A percentile compares a stretch with the other conserved stretches of the same genome.
These are phyloP conservation scores for Leucoptera coffeella DNA, from an alignment of 2,888 invertebrate genomes.

Conservation along the genomic window DNA sequence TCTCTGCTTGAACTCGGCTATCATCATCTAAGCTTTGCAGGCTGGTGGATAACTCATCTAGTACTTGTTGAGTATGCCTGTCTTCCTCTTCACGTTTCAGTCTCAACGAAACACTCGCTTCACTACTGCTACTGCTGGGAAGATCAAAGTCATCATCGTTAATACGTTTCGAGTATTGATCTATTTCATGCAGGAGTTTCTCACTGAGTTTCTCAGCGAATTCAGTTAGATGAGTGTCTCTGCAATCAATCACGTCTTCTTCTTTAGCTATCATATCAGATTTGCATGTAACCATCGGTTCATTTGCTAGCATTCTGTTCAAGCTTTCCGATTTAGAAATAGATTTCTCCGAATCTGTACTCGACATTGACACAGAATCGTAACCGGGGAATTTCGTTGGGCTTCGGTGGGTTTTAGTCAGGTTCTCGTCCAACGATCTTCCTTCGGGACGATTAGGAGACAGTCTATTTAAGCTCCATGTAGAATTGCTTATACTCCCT, in stretches of 20 bases:
- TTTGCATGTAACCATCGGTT: conserved; percentile 44
- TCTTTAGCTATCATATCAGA: conserved; percentile 41
- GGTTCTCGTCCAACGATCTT: conserved; percentile 38
- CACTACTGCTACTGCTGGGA: conserved; percentile 44
- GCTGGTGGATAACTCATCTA: conserved; percentile 41
- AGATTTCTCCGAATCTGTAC: conserved; percentile 45
- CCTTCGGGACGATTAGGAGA: conserved; percentile 46
- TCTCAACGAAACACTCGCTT: conserved; percentile 45
- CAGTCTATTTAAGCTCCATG: conserved; percentile 43
- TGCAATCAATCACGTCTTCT: conserved; percentile 52
- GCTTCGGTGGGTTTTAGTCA: conserved; percentile 36
- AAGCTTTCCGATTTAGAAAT: conserved; percentile 49
- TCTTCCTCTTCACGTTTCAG: conserved; percentile 43
- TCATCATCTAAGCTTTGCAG: conserved; percentile 56
- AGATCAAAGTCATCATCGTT: conserved; percentile 48
- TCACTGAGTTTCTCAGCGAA: conserved; percentile 80
- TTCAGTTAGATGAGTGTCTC: conserved; percentile 65
- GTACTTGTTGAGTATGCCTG: conserved; percentile 38
- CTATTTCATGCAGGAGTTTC: conserved; percentile 72
- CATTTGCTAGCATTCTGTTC: conserved; percentile 41
- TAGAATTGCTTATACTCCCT: conserved; percentile 44
- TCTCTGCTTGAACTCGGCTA: conserved; percentile 52
- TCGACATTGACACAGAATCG: conserved; percentile 43
- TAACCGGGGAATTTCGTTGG: conserved; percentile 43
- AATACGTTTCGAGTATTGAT: conserved; percentile 51